A percentile compares a stretch with the other conserved stretches of the same genome.
Conservation (phyloP, 2,797 vertebrate species). For the Tapera naevia region DNA sequence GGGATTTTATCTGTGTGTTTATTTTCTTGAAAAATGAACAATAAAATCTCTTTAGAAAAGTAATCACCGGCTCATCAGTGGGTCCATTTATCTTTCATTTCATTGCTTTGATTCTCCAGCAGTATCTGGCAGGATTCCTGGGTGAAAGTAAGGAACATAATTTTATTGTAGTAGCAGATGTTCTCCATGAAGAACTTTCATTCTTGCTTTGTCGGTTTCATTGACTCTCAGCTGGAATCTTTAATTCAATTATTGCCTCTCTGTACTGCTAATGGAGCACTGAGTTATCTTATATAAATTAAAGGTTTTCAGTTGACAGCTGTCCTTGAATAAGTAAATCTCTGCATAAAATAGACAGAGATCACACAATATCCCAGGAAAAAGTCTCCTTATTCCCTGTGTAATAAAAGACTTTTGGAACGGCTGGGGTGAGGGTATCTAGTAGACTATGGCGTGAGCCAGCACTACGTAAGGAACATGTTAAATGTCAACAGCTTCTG, state of each 20-base stretch:
- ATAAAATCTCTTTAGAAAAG: background rate
- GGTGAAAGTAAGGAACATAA: background rate
- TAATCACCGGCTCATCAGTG: background rate
- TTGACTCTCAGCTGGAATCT: background rate
- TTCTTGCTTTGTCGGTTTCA: background rate
- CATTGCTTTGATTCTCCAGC: background rate
- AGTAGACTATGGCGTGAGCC: background rate
- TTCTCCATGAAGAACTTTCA: background rate
- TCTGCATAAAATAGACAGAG: background rate
- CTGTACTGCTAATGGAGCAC: background rate
- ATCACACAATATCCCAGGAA: background rate
- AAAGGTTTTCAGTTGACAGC: background rate
- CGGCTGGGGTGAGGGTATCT: rapidly evolving
- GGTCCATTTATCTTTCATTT: background rate
- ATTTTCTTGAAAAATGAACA: background rate
- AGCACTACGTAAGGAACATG: background rate
- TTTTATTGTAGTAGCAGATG: background rate
- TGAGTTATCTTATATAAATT: background rate
- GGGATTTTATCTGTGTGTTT: background rate
- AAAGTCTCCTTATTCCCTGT: background rate
- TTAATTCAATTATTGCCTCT: background rate
- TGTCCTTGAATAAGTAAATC: background rate
- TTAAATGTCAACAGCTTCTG: background rate
- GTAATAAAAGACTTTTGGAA: background rate
- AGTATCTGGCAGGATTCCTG: background rate